phyloP scores from a whole-genome alignment of 2,797 vertebrate genomes.

The Melanitta fusca region DNA sequence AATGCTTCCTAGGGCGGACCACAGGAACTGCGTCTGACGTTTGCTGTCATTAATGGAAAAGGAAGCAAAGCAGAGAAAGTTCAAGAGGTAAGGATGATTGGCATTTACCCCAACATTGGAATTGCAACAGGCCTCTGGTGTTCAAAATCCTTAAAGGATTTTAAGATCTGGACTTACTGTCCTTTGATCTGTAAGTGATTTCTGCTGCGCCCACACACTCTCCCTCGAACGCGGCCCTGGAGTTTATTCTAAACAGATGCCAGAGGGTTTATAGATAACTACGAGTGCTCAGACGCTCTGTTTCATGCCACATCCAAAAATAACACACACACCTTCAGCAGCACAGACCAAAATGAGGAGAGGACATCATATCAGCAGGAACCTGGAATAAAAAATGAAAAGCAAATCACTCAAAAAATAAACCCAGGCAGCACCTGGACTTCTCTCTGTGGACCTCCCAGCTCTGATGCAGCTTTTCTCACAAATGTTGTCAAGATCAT shows the following conservation, averaged over 20 bases:
- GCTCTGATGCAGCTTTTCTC: background rate
- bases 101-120: background rate
- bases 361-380: background rate
- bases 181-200: background rate
- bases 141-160: background rate
- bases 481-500: background rate
- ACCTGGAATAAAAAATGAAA: accelerated
- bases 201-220: background rate
- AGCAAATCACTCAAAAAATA: background rate
- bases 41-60: background rate
- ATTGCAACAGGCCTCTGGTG: background rate
- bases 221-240: background rate
- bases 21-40: background rate
- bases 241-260: background rate
- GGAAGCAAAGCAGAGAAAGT: background rate
- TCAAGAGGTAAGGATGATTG: background rate
- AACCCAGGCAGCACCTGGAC: background rate
- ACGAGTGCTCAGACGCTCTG: background rate
- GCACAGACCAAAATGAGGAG: background rate
- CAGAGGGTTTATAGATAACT: background rate
- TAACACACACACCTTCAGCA: background rate
- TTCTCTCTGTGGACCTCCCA: background rate
- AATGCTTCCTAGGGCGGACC: background rate
- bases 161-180: background rate
- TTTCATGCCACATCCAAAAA: background rate